These are phyloP conservation scores for Catharus bicknelli DNA, from an alignment of 2,113 vertebrate genomes.

Conservation along the genomic window DNA sequence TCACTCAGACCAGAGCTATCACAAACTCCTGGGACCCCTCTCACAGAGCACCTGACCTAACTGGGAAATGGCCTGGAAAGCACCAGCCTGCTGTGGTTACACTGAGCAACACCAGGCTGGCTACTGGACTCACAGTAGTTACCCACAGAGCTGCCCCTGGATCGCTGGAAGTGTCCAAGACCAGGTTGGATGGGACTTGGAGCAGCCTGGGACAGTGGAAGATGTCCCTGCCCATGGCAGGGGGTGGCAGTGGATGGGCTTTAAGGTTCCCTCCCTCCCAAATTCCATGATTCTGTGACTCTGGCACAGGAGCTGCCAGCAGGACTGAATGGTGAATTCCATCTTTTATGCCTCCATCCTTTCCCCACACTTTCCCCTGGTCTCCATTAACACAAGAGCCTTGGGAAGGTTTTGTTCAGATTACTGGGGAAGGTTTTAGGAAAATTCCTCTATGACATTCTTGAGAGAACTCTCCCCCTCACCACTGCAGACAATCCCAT, in stretches of 20 bases:
- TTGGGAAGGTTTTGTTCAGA: neutral
- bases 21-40: neutral
- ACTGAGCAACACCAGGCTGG: neutral
- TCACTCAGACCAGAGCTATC: neutral
- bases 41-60: neutral
- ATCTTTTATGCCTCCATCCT: neutral
- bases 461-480: neutral
- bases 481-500: neutral
- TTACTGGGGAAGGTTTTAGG: neutral
- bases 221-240: neutral
- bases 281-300: neutral
- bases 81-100: neutral
- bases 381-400: neutral
- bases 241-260: neutral
- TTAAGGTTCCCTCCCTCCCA: neutral
- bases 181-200: rapidly evolving
- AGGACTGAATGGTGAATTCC: neutral
- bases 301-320: neutral
- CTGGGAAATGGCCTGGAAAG: neutral
- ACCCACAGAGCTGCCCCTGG: neutral
- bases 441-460: constrained; percentile 34
- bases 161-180: neutral
- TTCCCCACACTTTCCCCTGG: neutral
- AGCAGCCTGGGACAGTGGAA: rapidly evolving
- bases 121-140: neutral